Percentiles rank a stretch among this genome's conserved stretches.
Evolutionary conservation across 2,888 invertebrate species (phyloP).

Genomic region (Gymnoscelis rufifasciata): DNA sequence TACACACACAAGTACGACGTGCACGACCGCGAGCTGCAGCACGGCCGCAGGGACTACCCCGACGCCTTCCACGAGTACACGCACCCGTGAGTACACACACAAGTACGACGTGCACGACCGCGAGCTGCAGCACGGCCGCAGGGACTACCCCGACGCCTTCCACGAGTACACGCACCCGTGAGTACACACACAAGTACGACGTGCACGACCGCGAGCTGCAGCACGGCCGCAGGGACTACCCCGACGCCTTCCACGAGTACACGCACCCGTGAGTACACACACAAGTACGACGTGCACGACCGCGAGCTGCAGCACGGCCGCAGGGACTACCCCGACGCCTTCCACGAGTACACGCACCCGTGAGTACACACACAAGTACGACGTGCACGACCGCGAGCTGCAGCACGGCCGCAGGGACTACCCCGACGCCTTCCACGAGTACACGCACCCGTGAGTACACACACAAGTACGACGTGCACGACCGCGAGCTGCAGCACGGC

Average conservation of each 20-base stretch:
- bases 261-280: slow-evolving; percentile 8
- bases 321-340: background rate
- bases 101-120: background rate
- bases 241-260: slow-evolving; percentile 5
- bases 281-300: too few relatives aligned
- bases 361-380: too few relatives aligned
- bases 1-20: too few relatives aligned
- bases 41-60: slow-evolving; percentile 1
- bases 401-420: background rate
- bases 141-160: background rate
- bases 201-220: background rate
- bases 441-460: background rate
- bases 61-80: slow-evolving; percentile 6
- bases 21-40: background rate
- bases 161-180: slow-evolving; percentile 8
- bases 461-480: too few relatives aligned
- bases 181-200: too few relatives aligned
- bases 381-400: background rate
- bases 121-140: background rate
- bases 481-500: too few relatives aligned
- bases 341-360: background rate
- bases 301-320: background rate
- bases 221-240: background rate
- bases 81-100: slow-evolving; percentile 8
- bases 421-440: background rate